Evolutionary conservation across 92 coral and sea anemone genomes (phyloP), one percentile per base, ranked within the genome.

Genomic region (Metridium senile): DNA sequence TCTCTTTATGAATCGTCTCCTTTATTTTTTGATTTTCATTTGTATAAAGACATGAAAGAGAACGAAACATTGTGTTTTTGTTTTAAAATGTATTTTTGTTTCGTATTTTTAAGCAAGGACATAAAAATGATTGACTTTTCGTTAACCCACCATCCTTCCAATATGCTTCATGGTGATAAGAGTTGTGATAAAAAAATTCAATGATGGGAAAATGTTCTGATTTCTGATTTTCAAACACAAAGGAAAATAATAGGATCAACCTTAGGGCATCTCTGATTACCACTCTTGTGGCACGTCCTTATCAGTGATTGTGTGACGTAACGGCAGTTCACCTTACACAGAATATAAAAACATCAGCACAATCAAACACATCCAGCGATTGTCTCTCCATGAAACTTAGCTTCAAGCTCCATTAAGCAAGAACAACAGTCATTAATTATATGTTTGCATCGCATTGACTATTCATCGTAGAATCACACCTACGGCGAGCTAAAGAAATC

Each of bases 391-490:
- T 63, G 66, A 63, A 30, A 28, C 45, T 63, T 28, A 27, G 1
- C 22, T 63, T 63, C 69, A 73, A 73, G 78, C 66, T 56, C 68
- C 57, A 73, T 73, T 58, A 73, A 29, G 0, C 54, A 43, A 58
- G 23, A 0, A 73, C 78, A 73, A 73, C 27, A 22, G 56, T 32
- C 27, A 16, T 58, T 73, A 58, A 73, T 73, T 39, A 35, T 73
- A 33, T 54, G 67, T 58, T 72, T 73, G 78, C 30, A 57, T 32
- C 68, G 33, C 33, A 6, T 56, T 39, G 53, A 23, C 52, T 56
- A 58, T 73, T 73, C 33, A 58, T 27, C 10, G n/a, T 1, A 26
- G 25, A 33, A 3, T 58, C 53, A 30, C 78, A 73, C 78, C 76
- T 30, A 62, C 67, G 54, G 63, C 8, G 68, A 57, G 13, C 26